Conservation (phyloP, 2,888 invertebrate genomes). For the Dolichomitus sp. region DNA sequence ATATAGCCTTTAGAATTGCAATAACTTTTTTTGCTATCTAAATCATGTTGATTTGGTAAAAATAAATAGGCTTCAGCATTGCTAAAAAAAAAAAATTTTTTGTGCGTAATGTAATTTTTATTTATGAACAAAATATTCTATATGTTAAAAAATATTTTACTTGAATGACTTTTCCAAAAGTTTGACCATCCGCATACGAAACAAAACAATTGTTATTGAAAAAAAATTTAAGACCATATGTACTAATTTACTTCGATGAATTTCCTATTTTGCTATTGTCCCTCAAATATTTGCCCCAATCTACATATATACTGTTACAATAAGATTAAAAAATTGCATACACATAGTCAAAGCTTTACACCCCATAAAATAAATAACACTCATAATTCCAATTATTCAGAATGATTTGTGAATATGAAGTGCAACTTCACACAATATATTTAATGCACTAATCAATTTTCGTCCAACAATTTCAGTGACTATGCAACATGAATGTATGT, state of each 20-base stretch:
- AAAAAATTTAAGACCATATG: not conserved
- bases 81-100: not conserved
- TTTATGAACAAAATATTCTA: not conserved
- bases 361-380: not conserved
- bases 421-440: conserved; percentile 3
- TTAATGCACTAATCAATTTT: conserved; percentile 6
- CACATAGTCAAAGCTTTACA: not conserved
- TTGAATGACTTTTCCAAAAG: too few relatives aligned
- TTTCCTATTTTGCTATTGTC: not conserved
- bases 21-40: not conserved
- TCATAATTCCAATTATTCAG: not conserved
- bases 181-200: not conserved
- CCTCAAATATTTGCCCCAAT: not conserved
- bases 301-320: not conserved
- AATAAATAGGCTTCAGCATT: not conserved
- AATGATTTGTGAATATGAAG: not conserved
- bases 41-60: not conserved
- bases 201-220: not conserved
- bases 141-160: too few relatives aligned
- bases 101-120: too few relatives aligned
- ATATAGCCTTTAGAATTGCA: not conserved
- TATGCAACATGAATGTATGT: conserved; percentile 54
- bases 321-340: not conserved
- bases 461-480: conserved; percentile 42
- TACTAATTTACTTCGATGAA: not conserved